Conservation (phyloP, 2,797 vertebrate species). For the Taenioides sp. region DNA sequence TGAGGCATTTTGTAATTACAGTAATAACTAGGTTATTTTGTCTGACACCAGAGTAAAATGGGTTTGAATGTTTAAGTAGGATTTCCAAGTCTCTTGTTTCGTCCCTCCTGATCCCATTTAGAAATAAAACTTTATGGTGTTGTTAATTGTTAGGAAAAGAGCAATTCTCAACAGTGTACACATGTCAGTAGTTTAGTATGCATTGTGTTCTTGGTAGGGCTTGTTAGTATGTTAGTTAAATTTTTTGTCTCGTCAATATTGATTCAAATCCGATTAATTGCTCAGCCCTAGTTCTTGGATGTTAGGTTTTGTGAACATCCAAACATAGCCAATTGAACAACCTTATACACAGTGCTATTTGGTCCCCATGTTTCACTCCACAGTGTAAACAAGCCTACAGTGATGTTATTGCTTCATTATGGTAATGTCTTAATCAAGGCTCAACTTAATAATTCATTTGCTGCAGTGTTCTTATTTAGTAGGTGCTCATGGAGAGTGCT, state of each 20-base stretch:
- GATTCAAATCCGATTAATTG: not conserved
- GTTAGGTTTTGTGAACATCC: not conserved
- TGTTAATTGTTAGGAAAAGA: not conserved
- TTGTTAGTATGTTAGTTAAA: not conserved
- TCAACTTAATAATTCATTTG: conserved; percentile 57
- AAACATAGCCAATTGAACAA: not conserved
- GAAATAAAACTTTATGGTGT: not conserved
- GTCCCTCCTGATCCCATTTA: not conserved
- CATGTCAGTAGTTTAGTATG: not conserved
- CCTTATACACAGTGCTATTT: conserved; percentile 7
- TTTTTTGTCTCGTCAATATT: not conserved
- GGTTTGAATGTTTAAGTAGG: not conserved
- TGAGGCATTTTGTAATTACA: conserved; percentile 14
- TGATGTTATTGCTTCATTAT: conserved; percentile 42
- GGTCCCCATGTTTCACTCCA: conserved; percentile 9
- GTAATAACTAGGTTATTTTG: not conserved
- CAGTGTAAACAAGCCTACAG: conserved; percentile 19
- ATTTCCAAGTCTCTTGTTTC: not conserved
- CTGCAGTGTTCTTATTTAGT: conserved; percentile 36
- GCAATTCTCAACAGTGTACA: not conserved
- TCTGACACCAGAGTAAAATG: not conserved
- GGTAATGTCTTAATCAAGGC: conserved; percentile 56
- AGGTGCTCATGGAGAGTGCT: conserved; percentile 25
- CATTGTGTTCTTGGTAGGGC: not conserved
- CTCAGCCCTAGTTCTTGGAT: not conserved